Percentiles rank a stretch among this genome's conserved stretches.
phyloP scores from a whole-genome alignment of 2,888 invertebrate genomes.

The Matsumyia berberina region DNA sequence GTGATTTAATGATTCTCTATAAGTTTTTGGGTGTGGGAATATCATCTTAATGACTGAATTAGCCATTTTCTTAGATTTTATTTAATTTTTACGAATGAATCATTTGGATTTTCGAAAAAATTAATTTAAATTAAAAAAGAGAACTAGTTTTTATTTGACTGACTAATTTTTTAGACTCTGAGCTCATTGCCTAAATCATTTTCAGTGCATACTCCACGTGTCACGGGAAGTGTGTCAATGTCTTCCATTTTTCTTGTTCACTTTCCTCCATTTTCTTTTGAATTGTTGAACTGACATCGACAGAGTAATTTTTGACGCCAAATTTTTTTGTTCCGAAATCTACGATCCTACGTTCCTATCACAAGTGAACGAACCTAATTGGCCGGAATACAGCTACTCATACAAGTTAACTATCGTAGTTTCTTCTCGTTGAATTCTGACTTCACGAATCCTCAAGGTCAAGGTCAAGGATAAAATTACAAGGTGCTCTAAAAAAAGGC shows the following conservation, averaged over 20 bases:
- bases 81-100: neutral
- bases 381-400: too few relatives aligned
- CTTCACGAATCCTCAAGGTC: too few relatives aligned
- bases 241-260: conserved; percentile 1
- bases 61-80: neutral
- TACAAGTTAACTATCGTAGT: too few relatives aligned
- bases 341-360: too few relatives aligned
- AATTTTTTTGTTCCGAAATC: too few relatives aligned
- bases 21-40: neutral
- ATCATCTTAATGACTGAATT: neutral
- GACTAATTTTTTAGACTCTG: neutral
- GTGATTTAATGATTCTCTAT: neutral
- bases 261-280: neutral
- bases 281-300: neutral
- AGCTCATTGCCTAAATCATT: neutral
- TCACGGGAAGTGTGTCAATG: conserved; percentile 2
- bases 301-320: too few relatives aligned
- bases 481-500: too few relatives aligned
- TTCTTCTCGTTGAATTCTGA: too few relatives aligned
- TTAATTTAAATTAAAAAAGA: neutral
- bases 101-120: neutral
- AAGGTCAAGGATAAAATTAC: too few relatives aligned
- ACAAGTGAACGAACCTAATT: too few relatives aligned
- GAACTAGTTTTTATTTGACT: neutral
- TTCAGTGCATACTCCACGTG: neutral